Percentiles rank a stretch among this genome's conserved stretches.
Evolutionary conservation across 2,113 vertebrate species (phyloP).

Genomic region (Gobius niger): DNA sequence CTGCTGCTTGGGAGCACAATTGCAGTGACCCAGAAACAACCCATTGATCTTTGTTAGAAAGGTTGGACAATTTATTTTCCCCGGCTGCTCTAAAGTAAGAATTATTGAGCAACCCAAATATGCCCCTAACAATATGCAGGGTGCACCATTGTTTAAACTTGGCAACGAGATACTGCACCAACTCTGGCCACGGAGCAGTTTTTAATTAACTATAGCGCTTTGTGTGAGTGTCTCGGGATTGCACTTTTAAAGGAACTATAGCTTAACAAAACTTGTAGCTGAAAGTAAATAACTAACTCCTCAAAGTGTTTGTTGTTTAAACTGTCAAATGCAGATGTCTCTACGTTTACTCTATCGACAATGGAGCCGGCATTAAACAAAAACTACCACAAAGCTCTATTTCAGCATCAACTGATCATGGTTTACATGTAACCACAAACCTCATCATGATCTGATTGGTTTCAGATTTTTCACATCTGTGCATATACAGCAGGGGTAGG

Average conservation of each 20-base stretch:
- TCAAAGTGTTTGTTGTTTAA: too few species aligned
- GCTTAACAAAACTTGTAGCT: not conserved
- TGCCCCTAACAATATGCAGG: not conserved
- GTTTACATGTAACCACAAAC: too few species aligned
- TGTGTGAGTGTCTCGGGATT: not conserved
- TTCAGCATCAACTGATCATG: too few species aligned
- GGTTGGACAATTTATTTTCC: conserved; percentile 13
- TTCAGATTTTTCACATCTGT: too few species aligned
- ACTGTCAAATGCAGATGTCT: too few species aligned
- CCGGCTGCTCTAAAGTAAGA: not conserved
- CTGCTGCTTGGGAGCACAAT: not conserved
- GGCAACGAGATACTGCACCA: not conserved
- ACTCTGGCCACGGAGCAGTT: not conserved
- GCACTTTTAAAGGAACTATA: not conserved
- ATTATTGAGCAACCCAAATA: conserved; percentile 12
- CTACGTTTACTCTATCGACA: too few species aligned
- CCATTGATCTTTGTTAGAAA: conserved; percentile 12
- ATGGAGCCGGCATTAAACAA: too few species aligned
- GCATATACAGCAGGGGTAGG: too few species aligned
- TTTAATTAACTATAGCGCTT: not conserved
- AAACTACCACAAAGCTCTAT: too few species aligned
- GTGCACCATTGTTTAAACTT: conserved; percentile 7
- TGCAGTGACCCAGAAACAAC: conserved; percentile 9
- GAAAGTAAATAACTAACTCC: too few species aligned
- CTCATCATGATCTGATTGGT: too few species aligned